phyloP scores from a whole-genome alignment of 2,113 vertebrate genomes.

The Polypterus bichir region DNA sequence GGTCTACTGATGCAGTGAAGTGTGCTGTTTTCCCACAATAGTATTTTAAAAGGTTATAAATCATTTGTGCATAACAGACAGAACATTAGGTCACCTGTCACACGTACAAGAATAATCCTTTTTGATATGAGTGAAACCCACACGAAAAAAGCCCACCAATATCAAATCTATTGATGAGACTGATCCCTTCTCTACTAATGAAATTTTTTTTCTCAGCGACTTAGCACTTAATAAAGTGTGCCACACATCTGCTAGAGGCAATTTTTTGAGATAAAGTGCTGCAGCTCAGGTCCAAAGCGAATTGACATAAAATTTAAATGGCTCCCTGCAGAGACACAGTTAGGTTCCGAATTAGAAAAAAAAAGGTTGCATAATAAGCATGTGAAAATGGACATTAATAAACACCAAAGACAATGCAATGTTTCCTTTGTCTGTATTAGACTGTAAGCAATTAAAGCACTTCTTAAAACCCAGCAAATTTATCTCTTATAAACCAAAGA shows the following conservation, averaged over 20 bases:
- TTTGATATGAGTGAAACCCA: slow-evolving; percentile 67
- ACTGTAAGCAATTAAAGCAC: too few species aligned
- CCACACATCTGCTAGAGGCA: slow-evolving; percentile 60
- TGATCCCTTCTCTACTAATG: slow-evolving; percentile 64
- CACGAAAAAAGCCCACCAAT: slow-evolving; percentile 63
- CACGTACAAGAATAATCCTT: slow-evolving; percentile 77
- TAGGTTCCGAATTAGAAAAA: slow-evolving; percentile 62
- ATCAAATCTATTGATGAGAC: slow-evolving; percentile 62
- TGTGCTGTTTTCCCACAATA: slow-evolving; percentile 73
- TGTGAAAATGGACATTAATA: slow-evolving; percentile 57
- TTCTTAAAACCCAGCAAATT: too few species aligned
- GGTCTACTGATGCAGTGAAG: slow-evolving; percentile 48
- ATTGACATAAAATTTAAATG: slow-evolving; percentile 62
- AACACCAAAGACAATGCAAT: slow-evolving; percentile 44
- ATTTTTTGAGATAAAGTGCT: slow-evolving; percentile 56
- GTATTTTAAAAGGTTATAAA: slow-evolving; percentile 74
- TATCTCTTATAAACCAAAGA: too few species aligned
- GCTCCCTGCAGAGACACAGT: slow-evolving; percentile 43
- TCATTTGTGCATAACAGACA: slow-evolving; percentile 70
- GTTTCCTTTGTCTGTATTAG: slow-evolving; percentile 27
- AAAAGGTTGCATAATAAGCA: slow-evolving; percentile 52
- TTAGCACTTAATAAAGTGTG: slow-evolving; percentile 71
- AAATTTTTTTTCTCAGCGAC: slow-evolving; percentile 61
- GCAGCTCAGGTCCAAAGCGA: slow-evolving; percentile 55
- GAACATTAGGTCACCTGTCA: slow-evolving; percentile 74